Evolutionary conservation across 1,140 invertebrate genomes (phyloP).

Genomic region (Aplysia californica): DNA sequence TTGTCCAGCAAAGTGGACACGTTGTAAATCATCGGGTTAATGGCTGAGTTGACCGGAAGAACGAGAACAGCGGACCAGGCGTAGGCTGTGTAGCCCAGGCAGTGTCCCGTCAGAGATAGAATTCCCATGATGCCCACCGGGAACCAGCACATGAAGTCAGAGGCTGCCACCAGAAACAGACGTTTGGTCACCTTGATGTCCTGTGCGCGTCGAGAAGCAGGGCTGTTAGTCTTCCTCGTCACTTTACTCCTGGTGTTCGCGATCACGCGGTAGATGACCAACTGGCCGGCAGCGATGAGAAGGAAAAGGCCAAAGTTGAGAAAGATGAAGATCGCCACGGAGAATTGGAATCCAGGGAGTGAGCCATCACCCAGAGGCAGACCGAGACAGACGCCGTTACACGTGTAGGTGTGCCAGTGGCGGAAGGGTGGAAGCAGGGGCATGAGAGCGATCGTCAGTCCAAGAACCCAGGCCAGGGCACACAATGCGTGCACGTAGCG

Average conservation of each 20-base stretch:
- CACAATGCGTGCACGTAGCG: constrained; percentile 19
- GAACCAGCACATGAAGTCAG: constrained; percentile 42
- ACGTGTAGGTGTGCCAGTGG: constrained; percentile 41
- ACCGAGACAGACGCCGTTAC: constrained; percentile 42
- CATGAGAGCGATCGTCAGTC: constrained; percentile 34
- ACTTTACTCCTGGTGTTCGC: constrained; percentile 6
- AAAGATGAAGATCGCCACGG: constrained; percentile 37
- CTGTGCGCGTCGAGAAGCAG: background rate
- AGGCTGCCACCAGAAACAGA: constrained; percentile 29
- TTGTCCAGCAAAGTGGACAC: too few relatives aligned
- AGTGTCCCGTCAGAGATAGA: constrained; percentile 16
- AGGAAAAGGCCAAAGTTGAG: constrained; percentile 41
- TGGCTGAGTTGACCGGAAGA: constrained; percentile 28
- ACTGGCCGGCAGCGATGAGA: constrained; percentile 37
- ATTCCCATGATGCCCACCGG: constrained; percentile 40
- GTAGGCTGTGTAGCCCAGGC: constrained; percentile 25
- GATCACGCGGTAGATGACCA: constrained; percentile 33
- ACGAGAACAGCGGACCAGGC: constrained; percentile 32
- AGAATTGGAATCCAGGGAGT: constrained; percentile 38
- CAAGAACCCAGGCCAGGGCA: constrained; percentile 28
- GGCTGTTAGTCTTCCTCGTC: constrained; percentile 9
- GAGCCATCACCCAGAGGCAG: constrained; percentile 38
- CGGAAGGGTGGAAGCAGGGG: constrained; percentile 33
- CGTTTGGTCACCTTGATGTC: constrained; percentile 32
- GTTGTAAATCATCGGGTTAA: constrained; percentile 32